Evolutionary conservation across 2,113 vertebrate species (phyloP).

Genomic region (Anoura caudifer): DNA sequence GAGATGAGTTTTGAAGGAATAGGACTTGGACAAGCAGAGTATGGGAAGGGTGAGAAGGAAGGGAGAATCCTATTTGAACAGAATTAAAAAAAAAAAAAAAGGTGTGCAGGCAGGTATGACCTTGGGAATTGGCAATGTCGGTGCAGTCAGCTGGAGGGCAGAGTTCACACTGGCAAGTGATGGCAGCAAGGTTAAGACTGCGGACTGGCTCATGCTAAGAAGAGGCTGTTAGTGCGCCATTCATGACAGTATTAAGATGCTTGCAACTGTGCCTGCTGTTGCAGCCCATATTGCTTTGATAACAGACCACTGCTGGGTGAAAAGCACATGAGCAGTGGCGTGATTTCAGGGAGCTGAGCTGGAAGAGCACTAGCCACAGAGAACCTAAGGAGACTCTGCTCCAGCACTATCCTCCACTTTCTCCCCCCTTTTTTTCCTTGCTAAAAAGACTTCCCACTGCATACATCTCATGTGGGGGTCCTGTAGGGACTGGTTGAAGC

Average conservation of each 20-base stretch:
- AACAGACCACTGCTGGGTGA: not conserved
- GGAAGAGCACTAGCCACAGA: not conserved
- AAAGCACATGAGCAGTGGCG: not conserved
- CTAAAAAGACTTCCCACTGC: not conserved
- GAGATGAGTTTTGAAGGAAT: not conserved
- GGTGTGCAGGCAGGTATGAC: not conserved
- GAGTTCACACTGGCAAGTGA: not conserved
- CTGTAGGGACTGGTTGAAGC: not conserved
- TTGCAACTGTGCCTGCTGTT: not conserved
- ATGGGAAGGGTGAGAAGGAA: not conserved
- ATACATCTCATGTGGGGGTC: not conserved
- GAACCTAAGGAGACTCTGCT: not conserved
- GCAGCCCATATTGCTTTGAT: not conserved
- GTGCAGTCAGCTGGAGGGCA: not conserved
- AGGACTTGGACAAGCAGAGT: not conserved
- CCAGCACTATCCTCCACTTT: rapidly evolving
- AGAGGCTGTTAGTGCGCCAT: not conserved
- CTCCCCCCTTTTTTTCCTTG: not conserved
- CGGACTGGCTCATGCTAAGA: not conserved
- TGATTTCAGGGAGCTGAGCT: not conserved
- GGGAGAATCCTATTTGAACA: not conserved
- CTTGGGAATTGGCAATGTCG: not conserved
- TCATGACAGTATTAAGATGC: not conserved
- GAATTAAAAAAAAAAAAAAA: not conserved
- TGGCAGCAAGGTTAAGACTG: not conserved